Conservation (phyloP, 1,140 invertebrate species). For the Zaprionus capensis region DNA sequence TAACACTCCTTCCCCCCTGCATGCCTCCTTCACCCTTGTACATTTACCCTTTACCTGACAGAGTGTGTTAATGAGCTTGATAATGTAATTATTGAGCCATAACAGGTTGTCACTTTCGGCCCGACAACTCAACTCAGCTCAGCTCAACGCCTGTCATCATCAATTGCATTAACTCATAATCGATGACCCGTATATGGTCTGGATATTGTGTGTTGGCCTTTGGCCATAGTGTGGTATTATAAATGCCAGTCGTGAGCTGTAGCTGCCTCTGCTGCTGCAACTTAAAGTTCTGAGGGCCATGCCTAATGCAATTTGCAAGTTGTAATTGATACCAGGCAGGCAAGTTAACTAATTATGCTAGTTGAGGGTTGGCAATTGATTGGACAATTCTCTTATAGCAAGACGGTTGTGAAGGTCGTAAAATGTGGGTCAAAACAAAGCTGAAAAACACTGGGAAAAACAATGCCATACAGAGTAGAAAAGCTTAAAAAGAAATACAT, state of each 20-base stretch:
- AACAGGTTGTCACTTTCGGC: slow-evolving; percentile 23
- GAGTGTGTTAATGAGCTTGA: slow-evolving; percentile 24
- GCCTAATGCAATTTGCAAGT: slow-evolving; percentile 16
- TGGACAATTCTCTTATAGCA: slow-evolving; percentile 19
- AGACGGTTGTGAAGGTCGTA: slow-evolving; percentile 13
- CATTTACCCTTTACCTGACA: neutral
- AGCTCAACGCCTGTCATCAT: slow-evolving; percentile 12
- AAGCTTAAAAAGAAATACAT: neutral
- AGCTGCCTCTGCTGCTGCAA: slow-evolving; percentile 23
- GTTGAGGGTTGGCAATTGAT: slow-evolving; percentile 35
- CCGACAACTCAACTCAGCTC: neutral
- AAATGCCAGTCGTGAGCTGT: slow-evolving; percentile 1
- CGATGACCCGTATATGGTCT: slow-evolving; percentile 18
- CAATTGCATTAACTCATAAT: slow-evolving; percentile 47
- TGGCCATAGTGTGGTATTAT: neutral
- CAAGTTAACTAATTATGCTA: slow-evolving; percentile 32
- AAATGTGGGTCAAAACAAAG: slow-evolving; percentile 12
- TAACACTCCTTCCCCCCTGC: neutral
- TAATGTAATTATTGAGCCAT: slow-evolving; percentile 34
- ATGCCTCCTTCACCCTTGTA: neutral
- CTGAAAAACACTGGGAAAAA: neutral
- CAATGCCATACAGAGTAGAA: neutral
- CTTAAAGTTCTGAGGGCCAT: slow-evolving; percentile 15
- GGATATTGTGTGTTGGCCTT: slow-evolving; percentile 8
- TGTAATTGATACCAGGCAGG: slow-evolving; percentile 38